Evolutionary conservation across 2,113 vertebrate genomes (phyloP).

Genomic region (Gymnogyps californianus): DNA sequence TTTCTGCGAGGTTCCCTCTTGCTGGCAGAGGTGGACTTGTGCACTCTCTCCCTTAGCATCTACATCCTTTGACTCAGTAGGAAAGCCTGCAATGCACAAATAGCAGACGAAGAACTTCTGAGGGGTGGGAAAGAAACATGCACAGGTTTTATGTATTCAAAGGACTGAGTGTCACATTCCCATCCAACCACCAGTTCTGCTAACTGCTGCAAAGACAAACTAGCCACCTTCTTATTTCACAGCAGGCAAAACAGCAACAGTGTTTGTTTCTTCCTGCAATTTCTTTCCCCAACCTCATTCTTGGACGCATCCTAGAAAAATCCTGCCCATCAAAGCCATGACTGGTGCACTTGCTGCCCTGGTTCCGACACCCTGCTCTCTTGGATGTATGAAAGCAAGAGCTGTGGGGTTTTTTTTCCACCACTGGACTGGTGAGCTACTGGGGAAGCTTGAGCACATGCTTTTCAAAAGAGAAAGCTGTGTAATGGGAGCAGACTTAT

Average conservation of each 20-base stretch:
- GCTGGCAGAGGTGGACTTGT: neutral
- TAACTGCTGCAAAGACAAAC: neutral
- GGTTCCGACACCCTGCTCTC: neutral
- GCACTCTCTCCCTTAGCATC: neutral
- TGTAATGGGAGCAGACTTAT: neutral
- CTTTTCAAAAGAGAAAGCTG: neutral
- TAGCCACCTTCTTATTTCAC: neutral
- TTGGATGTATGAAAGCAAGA: neutral
- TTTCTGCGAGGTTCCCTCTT: neutral
- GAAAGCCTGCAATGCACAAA: neutral
- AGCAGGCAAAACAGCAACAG: neutral
- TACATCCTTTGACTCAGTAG: neutral
- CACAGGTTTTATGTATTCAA: neutral
- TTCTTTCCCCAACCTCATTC: neutral
- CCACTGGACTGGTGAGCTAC: neutral
- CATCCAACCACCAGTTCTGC: neutral
- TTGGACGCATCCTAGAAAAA: neutral
- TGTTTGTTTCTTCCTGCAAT: neutral
- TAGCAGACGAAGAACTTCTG: neutral
- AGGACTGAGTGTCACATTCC: neutral
- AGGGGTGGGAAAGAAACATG: neutral
- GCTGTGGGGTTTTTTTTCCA: neutral
- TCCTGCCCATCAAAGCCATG: neutral
- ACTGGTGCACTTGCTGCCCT: neutral
- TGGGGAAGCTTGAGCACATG: neutral